Percentiles rank a stretch among this genome's conserved stretches.
phyloP scores from a whole-genome alignment of 2,888 invertebrate genomes.

The Drosophila recens region DNA sequence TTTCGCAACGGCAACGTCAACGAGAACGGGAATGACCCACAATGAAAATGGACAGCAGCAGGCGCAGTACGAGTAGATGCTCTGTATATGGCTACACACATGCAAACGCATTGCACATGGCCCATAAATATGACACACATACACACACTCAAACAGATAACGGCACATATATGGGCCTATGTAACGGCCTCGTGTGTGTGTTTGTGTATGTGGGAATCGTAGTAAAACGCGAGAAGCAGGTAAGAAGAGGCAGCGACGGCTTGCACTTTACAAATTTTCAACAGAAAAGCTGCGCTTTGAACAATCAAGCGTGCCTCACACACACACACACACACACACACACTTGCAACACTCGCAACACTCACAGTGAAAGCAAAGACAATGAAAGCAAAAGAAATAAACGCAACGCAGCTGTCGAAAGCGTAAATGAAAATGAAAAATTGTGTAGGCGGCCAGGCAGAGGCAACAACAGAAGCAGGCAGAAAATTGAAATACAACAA shows the following conservation, averaged over 20 bases:
- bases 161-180: slow-evolving; percentile 24
- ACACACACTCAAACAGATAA: slow-evolving; percentile 18
- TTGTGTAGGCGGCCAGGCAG: slow-evolving; percentile 43
- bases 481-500: slow-evolving; percentile 52
- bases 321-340: slow-evolving; percentile 24
- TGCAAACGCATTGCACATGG: slow-evolving; percentile 56
- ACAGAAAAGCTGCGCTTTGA: slow-evolving; percentile 73
- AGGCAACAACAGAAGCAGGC: slow-evolving; percentile 28
- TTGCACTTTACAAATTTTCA: slow-evolving; percentile 71
- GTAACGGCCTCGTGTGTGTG: too few relatives aligned
- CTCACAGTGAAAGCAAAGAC: slow-evolving; percentile 32
- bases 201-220: slow-evolving; percentile 38
- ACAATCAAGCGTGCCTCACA: slow-evolving; percentile 68
- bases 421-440: slow-evolving; percentile 72
- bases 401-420: slow-evolving; percentile 64
- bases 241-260: slow-evolving; percentile 44
- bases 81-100: slow-evolving; percentile 49
- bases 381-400: slow-evolving; percentile 55
- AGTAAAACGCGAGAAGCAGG: slow-evolving; percentile 71
- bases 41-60: slow-evolving; percentile 69
- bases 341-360: slow-evolving; percentile 4
- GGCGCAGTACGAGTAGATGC: slow-evolving; percentile 25
- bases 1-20: slow-evolving; percentile 58
- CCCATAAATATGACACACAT: slow-evolving; percentile 74
- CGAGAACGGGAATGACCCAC: slow-evolving; percentile 71